These are phyloP conservation scores for Propithecus coquereli DNA, from an alignment of 2,113 vertebrate species.

Conservation along the genomic window DNA sequence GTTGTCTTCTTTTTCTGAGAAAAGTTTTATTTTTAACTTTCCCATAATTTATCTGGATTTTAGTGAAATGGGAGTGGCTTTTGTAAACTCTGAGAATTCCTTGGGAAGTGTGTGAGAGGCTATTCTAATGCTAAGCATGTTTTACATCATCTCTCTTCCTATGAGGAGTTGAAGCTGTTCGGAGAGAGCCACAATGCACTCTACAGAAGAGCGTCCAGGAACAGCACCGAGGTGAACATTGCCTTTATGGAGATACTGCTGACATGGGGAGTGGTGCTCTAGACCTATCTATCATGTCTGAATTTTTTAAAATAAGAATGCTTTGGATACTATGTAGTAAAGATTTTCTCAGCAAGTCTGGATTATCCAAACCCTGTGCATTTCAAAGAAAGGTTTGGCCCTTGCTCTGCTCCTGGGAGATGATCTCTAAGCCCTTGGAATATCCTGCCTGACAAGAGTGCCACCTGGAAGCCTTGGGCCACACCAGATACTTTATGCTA, in stretches of 20 bases:
- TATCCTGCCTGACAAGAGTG: not conserved
- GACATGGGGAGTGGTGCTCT: not conserved
- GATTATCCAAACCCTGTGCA: not conserved
- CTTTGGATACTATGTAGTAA: not conserved
- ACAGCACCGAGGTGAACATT: not conserved
- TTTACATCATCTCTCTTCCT: not conserved
- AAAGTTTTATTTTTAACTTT: not conserved
- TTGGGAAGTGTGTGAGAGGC: not conserved
- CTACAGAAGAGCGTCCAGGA: not conserved
- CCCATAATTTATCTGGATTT: not conserved
- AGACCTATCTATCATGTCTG: not conserved
- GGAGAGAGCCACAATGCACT: not conserved
- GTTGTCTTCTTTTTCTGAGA: not conserved
- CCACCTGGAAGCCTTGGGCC: not conserved
- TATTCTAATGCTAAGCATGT: not conserved
- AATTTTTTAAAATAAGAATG: not conserved
- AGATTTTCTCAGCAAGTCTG: not conserved
- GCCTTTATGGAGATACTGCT: not conserved
- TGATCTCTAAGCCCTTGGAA: not conserved
- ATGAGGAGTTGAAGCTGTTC: not conserved
- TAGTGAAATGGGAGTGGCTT: not conserved
- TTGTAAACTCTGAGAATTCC: not conserved
- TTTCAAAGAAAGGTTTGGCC: not conserved
- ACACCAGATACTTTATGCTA: not conserved
- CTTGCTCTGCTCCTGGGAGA: not conserved